Base-by-base conservation (phyloP, 2,888 invertebrate species). In the Torymus texanus region DNA sequence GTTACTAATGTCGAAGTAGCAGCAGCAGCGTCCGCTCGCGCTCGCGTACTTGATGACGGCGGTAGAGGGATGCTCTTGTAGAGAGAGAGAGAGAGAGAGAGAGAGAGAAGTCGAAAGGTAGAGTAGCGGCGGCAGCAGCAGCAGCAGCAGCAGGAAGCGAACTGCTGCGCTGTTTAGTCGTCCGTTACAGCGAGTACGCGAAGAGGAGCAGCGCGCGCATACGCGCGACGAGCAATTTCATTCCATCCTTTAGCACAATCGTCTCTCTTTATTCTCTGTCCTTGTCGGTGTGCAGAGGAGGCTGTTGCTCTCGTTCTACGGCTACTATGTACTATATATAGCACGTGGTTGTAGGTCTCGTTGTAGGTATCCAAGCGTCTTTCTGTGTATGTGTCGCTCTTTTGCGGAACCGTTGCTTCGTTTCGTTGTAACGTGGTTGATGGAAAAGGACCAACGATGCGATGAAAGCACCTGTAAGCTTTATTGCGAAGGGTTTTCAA, bases 1-100 rank as follows among this genome's bases (percentile, higher is more conserved):
- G 81, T 84, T 83, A 82, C 82, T 83, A 83, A 84, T 82, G 81
- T 74, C 82, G 81, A 83, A 83, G 82, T 76, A 73, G 79, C 71
- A 41, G 41, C 41, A 41, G 41, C 8, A 41, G 41, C 41, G 10
- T 5, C 24, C 2, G 24, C 24, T 3, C 2, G 24, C 29, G 72
- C 21, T 62, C 79, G 79, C 67, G 68, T 73, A 74, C 70, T 74
- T 71, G 70, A 77, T 73, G 62, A 73, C 24, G 65, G 72, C 41
- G 41, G 56, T 11, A 55, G 55, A 16, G 16, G n/a, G 63, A 58
- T 8, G 41, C 41, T 29, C 29, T 41, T 8, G 10, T 8, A 41
- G 8, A 5, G 75, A 74, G 74, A n/a, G 74, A 53, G 71, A 65
- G 51, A 53, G 18, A 8, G 8, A 61, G 16, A 18, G 50, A 18